Conservation (phyloP, 2,888 invertebrate species). For the Steinernema carpocapsae region DNA sequence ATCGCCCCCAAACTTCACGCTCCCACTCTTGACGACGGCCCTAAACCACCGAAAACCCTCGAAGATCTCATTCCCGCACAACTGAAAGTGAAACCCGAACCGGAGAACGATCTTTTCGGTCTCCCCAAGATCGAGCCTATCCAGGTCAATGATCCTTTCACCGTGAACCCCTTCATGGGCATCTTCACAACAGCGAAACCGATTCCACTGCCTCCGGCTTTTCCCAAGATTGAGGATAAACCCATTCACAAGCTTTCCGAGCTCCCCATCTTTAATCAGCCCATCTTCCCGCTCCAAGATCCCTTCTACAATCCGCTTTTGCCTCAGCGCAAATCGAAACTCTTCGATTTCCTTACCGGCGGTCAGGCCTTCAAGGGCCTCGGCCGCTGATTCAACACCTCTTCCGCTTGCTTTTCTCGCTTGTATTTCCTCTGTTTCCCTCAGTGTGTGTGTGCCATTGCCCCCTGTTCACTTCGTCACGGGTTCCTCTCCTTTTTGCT, state of each 20-base stretch:
- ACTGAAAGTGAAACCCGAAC: constrained; percentile 22
- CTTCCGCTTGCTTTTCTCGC: background rate
- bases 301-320: constrained; percentile 62
- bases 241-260: constrained; percentile 38
- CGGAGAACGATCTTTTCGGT: constrained; percentile 14
- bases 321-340: constrained; percentile 57
- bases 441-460: constrained; percentile 1
- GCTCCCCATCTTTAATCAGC: constrained; percentile 25
- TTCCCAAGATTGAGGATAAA: constrained; percentile 39
- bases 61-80: constrained; percentile 20
- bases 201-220: constrained; percentile 19
- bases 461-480: constrained; percentile 8
- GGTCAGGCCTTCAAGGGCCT: constrained; percentile 51
- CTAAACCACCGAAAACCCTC: background rate
- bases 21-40: background rate
- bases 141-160: constrained; percentile 54
- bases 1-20: background rate
- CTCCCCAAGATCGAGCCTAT: constrained; percentile 34
- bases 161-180: constrained; percentile 57
- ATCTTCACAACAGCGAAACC: constrained; percentile 53
- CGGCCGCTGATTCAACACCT: constrained; percentile 35
- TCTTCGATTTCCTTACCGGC: constrained; percentile 56
- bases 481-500: background rate
- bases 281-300: constrained; percentile 50
- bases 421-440: background rate